A percentile compares a stretch with the other conserved stretches of the same genome.
Evolutionary conservation across 2,113 vertebrate species (phyloP).

Genomic region (Ceratotherium simum): DNA sequence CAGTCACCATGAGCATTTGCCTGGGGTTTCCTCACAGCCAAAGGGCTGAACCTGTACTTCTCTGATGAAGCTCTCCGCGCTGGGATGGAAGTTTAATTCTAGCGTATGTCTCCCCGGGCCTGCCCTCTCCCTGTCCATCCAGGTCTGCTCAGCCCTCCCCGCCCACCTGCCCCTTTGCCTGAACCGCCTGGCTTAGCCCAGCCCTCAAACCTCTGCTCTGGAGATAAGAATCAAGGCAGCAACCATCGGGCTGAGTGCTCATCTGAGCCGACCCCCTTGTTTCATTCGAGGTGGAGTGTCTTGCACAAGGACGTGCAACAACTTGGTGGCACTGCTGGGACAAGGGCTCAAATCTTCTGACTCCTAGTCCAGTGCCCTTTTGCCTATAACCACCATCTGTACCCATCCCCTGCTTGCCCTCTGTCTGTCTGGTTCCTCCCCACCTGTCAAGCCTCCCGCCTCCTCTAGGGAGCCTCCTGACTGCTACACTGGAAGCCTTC

Average conservation of each 20-base stretch:
- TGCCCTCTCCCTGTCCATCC: not conserved
- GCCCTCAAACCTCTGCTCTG: not conserved
- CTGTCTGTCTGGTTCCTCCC: not conserved
- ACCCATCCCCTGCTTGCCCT: not conserved
- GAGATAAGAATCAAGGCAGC: not conserved
- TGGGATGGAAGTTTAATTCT: constrained; percentile 72
- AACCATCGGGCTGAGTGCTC: not conserved
- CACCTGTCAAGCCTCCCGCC: not conserved
- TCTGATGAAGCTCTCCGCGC: not conserved
- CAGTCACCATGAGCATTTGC: not conserved
- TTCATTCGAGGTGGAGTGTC: not conserved
- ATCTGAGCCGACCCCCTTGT: not conserved
- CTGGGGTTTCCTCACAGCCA: constrained; percentile 76
- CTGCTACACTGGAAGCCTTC: not conserved
- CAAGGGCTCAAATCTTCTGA: not conserved
- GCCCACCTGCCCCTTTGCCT: not conserved
- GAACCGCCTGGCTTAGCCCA: not conserved
- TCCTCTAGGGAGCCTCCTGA: not conserved
- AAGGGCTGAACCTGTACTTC: constrained; percentile 79
- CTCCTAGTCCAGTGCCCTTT: not conserved
- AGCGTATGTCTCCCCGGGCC: constrained; percentile 22
- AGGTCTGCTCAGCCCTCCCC: not conserved
- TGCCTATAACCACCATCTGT: not conserved
- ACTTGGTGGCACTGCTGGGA: not conserved
- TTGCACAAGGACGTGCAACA: not conserved